Percentiles rank a stretch among this genome's conserved stretches.
Evolutionary conservation across 2,113 vertebrate genomes (phyloP).

Genomic region (Bostrychus sinensis): DNA sequence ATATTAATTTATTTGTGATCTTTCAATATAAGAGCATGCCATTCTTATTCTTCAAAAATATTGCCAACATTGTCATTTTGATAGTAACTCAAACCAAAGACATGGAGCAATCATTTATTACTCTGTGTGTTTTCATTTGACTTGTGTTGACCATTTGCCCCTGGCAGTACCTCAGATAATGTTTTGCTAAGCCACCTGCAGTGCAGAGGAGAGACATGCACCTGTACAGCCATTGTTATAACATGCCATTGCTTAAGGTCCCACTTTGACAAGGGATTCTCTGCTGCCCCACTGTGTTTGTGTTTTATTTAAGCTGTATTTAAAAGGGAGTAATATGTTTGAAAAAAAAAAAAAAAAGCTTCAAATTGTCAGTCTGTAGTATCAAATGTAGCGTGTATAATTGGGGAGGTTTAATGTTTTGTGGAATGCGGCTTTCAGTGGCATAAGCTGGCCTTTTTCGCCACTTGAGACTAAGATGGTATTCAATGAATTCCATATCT

Average conservation of each 20-base stretch:
- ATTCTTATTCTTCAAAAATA: constrained; percentile 1
- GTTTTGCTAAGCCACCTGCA: constrained; percentile 80
- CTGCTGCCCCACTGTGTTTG: constrained; percentile 91
- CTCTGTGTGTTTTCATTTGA: constrained; percentile 58
- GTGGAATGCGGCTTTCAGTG: constrained; percentile 92
- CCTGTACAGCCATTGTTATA: constrained; percentile 80
- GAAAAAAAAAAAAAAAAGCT: constrained; percentile 40
- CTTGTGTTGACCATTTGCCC: constrained; percentile 77
- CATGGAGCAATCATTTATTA: constrained; percentile 80
- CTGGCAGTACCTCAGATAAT: constrained; percentile 87
- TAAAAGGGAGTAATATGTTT: constrained; percentile 77
- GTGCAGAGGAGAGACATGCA: constrained; percentile 70
- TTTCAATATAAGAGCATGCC: neutral
- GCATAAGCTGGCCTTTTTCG: constrained; percentile 99
- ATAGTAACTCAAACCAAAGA: constrained; percentile 93
- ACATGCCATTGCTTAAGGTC: constrained; percentile 67
- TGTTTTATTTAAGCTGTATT: constrained; percentile 84
- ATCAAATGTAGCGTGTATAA: constrained; percentile 92
- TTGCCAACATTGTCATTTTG: constrained; percentile 65
- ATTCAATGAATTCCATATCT: constrained; percentile 95
- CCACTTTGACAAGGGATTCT: constrained; percentile 76
- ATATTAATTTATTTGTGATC: neutral
- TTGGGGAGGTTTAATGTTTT: constrained; percentile 87
- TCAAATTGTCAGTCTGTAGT: constrained; percentile 81
- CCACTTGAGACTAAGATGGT: constrained; percentile 97